Evolutionary conservation across 2,888 invertebrate species (phyloP), one percentile per base, ranked within the genome.

Genomic region (Acanthosepion pharaonis): DNA sequence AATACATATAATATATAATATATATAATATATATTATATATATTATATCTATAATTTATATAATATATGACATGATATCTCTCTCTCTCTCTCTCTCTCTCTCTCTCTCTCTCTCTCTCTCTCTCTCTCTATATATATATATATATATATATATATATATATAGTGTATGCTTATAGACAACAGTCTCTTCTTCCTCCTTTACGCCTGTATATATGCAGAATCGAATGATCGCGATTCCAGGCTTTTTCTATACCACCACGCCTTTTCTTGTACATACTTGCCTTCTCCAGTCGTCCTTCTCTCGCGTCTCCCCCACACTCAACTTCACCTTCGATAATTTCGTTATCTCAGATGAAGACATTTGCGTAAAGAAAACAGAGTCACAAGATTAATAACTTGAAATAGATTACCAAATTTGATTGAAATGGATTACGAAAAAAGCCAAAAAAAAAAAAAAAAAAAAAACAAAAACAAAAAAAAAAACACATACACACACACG

Each of bases 341-440:
- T n/a, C n/a, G n/a, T 78, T 78, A 33, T 78, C 78, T 11, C 78
- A 15, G 78, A n/a, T 78, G 78, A 78, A 78, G n/a, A 78, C 78
- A 78, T 78, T 78, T 78, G 78, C 78, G 11, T 15, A 78, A 78
- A 78, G 78, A 78, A 78, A 78, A 78, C 78, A 78, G 78, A 33
- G n/a, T n/a, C n/a, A 33, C 78, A 78, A 78, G 78, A 78, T 78
- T 78, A 78, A 78, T 78, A 78, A 78, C 78, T 78, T n/a, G 78
- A 78, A 78, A 78, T 78, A 78, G 78, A 78, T 78, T 78, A 78
- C 78, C n/a, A 78, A 78, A 78, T 33, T 78, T 78, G 78, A 78
- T 78, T 78, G 78, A 78, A 78, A 78, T 78, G 78, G 78, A 78
- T 78, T 78, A 78, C 78, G 33, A 78, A 78, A n/a, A n/a, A 78